Evolutionary conservation across 2,888 invertebrate genomes (phyloP), one percentile per base, ranked within the genome.

Genomic region (Cepaea hortensis): DNA sequence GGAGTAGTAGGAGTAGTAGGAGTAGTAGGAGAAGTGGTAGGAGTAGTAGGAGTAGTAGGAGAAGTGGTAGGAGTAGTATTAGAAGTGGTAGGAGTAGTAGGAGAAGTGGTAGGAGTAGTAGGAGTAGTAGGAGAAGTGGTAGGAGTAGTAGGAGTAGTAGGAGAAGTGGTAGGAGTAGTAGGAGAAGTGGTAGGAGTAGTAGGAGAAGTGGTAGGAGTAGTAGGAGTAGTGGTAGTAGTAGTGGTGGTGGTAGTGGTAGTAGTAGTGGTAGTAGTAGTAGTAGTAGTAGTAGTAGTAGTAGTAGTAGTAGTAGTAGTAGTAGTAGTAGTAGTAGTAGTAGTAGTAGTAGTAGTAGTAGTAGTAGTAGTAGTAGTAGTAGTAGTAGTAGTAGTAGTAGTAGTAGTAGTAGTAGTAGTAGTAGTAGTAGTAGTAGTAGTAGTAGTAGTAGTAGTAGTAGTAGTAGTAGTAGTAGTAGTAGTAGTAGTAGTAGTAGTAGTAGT

Each of bases 261-360:
- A 79, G 79, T 79, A 79, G 50, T 79, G 3, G 50, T 79, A 79
- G 79, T 73, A 79, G 79, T 79, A 79, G 79, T 79, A 79, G 79
- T 79, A 79, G 79, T 79, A 79, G 79, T 79, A 79, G 79, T 79
- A 79, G 79, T 79, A 79, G 79, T 48, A 50, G 46, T 48, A 50
- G 79, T 73, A 73, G 65, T 65, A 65, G 65, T 65, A 65, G 65
- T 65, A 65, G 65, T 65, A 65, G 65, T 65, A 65, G 65, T 79
- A 48, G 46, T 50, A 48, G 20, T 20, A 20, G 79, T 35, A 50
- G 48, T 73, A 79, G 79, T 79, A 79, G 79, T 79, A 79, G 79
- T 79, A 79, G 79, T 79, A 79, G 79, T 79, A 79, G 79, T 79
- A 79, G 79, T 79, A 79, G 79, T 79, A 79, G 79, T 79, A 79